A percentile compares a stretch with the other conserved stretches of the same genome.
phyloP scores from a whole-genome alignment of 2,113 vertebrate species.

The human region GRCh38 chr14:93025001-93025500 shows the following conservation, averaged over 20 bases:
- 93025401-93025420: not conserved
- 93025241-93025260: not conserved
- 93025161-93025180: not conserved
- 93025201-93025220: not conserved
- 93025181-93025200: not conserved
- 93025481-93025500: not conserved
- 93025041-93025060: not conserved
- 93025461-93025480: not conserved
- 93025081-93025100: not conserved
- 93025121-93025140: not conserved
- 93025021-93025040: not conserved
- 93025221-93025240: not conserved
- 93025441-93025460: not conserved
- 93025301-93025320: not conserved
- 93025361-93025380: not conserved
- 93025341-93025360: not conserved
- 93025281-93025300: not conserved
- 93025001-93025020: not conserved
- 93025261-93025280: not conserved
- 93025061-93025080: not conserved
- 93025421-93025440: not conserved
- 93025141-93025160: not conserved
- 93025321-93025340: not conserved
- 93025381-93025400: not conserved
- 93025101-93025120: not conserved